Percentiles rank a stretch among this genome's conserved stretches.
Evolutionary conservation across 2,113 vertebrate genomes (phyloP).

Genomic region (Polyodon spathula): DNA sequence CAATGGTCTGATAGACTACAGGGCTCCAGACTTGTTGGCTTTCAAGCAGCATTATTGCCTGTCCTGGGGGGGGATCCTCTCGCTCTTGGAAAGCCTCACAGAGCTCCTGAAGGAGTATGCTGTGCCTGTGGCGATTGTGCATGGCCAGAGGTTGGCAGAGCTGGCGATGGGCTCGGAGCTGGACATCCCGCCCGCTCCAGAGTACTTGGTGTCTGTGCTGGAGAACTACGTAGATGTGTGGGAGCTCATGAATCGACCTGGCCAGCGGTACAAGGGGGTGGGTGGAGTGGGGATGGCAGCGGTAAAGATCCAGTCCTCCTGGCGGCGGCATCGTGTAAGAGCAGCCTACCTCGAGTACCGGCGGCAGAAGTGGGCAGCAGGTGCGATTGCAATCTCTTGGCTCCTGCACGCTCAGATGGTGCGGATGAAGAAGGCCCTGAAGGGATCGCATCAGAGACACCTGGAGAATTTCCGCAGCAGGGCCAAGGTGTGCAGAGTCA

Average conservation of each 20-base stretch:
- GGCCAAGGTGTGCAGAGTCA: conserved; percentile 64
- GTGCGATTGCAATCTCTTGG: conserved; percentile 61
- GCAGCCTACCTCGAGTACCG: conserved; percentile 35
- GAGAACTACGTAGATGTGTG: conserved; percentile 51
- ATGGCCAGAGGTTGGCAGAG: conserved; percentile 39
- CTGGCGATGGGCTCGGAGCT: conserved; percentile 39
- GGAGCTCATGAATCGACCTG: conserved; percentile 42
- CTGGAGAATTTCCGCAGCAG: conserved; percentile 71
- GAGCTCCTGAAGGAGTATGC: conserved; percentile 58
- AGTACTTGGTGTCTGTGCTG: conserved; percentile 47
- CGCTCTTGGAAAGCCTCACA: conserved; percentile 44
- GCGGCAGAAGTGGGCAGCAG: conserved; percentile 60
- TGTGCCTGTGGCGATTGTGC: conserved; percentile 52
- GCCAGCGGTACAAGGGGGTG: conserved; percentile 64
- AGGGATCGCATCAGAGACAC: conserved; percentile 60
- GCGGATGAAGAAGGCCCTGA: conserved; percentile 48
- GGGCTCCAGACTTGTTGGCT: conserved; percentile 46
- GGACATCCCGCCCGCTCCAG: conserved; percentile 24
- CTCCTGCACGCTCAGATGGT: conserved; percentile 42
- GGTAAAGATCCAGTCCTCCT: conserved; percentile 54
- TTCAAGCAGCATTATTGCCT: conserved; percentile 56
- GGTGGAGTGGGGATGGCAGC: conserved; percentile 49
- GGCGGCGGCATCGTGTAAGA: conserved; percentile 49
- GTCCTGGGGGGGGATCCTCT: conserved; percentile 47
- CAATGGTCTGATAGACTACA: conserved; percentile 44